Evolutionary conservation across 2,113 vertebrate species (phyloP), one percentile per base, ranked within the genome.

Genomic region (Aspiorhynchus laticeps): DNA sequence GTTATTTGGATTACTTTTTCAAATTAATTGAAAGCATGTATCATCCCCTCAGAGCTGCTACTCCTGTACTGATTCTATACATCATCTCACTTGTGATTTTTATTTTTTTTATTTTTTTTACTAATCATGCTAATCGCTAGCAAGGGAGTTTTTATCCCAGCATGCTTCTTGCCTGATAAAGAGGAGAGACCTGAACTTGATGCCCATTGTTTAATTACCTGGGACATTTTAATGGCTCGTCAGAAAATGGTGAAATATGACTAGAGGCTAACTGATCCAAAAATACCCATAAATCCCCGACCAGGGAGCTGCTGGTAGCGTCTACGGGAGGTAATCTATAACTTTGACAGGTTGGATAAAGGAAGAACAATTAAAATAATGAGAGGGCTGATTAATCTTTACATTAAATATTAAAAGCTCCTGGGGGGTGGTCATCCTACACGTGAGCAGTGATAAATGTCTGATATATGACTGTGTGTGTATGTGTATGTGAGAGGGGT

Each of bases 321-420:
- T 92, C 89, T 88, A 84, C 84, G 4, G 88, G 89, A 84, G 86
- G 88, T 90, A 90, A 92, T 91, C 90, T 87, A 90, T 91, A 90
- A 90, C 89, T 86, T 84, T 86, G 85, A 89, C 87, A 88, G 87
- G 83, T 84, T 86, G 80, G 84, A 88, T 89, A 88, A 89, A 92
- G 87, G 85, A 89, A 91, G 87, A 90, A 90, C 91, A 89, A 92
- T 92, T 92, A 91, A 90, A 92, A 92, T 90, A 91, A 91, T 92
- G 91, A 92, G 89, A 86, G 88, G 88, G 86, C 88, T 91, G 90
- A 92, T 91, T 92, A 90, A 90, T 90, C 90, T 91, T 90, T 90
- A 90, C 91, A 90, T 91, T 91, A 90, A 88, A 89, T 86, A 90
- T 90, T 91, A 90, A 90, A 91, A 89, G 86, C 88, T 87, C 84